phyloP scores from a whole-genome alignment of 2,888 invertebrate genomes.

The Girardia tigrina region DNA sequence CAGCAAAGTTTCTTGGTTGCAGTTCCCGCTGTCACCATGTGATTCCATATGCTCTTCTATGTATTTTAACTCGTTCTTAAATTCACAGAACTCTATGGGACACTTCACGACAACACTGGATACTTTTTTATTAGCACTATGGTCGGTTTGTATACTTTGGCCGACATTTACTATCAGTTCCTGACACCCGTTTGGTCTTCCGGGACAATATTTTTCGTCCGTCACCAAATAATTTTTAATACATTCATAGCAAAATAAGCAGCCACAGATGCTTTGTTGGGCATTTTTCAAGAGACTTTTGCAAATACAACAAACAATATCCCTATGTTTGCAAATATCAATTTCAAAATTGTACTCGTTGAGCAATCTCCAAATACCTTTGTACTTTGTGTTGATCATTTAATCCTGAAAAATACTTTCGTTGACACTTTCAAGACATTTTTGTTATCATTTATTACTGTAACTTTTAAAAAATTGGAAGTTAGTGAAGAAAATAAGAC shows the following conservation, averaged over 20 bases:
- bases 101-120: not conserved
- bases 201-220: not conserved
- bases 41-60: not conserved
- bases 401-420: too few relatives aligned
- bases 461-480: too few relatives aligned
- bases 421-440: too few relatives aligned
- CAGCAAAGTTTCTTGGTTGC: not conserved
- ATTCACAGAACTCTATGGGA: not conserved
- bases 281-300: conserved; percentile 9
- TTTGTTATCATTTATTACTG: too few relatives aligned
- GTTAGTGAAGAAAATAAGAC: too few relatives aligned
- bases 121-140: not conserved
- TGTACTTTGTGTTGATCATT: not conserved
- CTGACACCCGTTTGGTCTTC: not conserved
- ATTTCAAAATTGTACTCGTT: not conserved
- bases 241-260: not conserved
- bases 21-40: not conserved
- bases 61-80: not conserved
- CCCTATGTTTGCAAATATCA: not conserved
- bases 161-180: not conserved
- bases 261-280: conserved; percentile 4
- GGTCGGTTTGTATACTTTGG: not conserved
- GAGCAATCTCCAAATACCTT: not conserved
- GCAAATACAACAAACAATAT: not conserved
- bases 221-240: not conserved